phyloP scores from a whole-genome alignment of 2,113 vertebrate species.

The Lucifuga dentata region DNA sequence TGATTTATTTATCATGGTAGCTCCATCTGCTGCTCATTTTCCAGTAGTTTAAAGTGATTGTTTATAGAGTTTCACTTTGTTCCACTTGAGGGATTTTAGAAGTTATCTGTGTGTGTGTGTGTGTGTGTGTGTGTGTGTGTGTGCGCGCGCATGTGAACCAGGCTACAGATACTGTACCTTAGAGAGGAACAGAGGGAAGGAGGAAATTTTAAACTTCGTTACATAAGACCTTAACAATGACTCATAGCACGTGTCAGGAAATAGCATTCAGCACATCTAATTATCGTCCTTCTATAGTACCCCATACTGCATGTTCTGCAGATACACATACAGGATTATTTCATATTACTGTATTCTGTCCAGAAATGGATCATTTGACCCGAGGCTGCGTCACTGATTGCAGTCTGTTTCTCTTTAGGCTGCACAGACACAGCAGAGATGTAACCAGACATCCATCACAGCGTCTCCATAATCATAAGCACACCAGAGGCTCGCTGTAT shows the following conservation, averaged over 20 bases:
- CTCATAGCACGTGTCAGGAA: slow-evolving; percentile 24
- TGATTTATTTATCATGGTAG: slow-evolving; percentile 15
- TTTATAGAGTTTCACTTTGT: background rate
- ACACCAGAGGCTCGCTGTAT: slow-evolving; percentile 15
- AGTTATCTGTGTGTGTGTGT: background rate
- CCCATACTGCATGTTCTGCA: background rate
- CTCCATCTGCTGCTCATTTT: slow-evolving; percentile 8
- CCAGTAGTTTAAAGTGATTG: background rate
- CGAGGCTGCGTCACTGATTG: slow-evolving; percentile 2
- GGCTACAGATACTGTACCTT: no score
- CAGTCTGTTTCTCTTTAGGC: slow-evolving; percentile 35
- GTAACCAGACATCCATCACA: slow-evolving; percentile 30
- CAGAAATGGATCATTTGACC: slow-evolving; percentile 44
- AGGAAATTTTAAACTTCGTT: slow-evolving; percentile 26
- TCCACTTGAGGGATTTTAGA: background rate
- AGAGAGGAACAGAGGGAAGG: background rate
- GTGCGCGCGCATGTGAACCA: background rate
- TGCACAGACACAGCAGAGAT: slow-evolving; percentile 23
- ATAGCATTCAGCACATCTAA: background rate
- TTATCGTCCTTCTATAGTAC: background rate
- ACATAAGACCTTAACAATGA: slow-evolving; percentile 25
- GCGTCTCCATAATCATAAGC: slow-evolving; percentile 15
- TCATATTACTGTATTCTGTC: slow-evolving; percentile 11
- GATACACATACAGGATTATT: slow-evolving; percentile 29
- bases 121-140: background rate